Evolutionary conservation across 2,888 invertebrate genomes (phyloP).

Genomic region (Cenopis cana): DNA sequence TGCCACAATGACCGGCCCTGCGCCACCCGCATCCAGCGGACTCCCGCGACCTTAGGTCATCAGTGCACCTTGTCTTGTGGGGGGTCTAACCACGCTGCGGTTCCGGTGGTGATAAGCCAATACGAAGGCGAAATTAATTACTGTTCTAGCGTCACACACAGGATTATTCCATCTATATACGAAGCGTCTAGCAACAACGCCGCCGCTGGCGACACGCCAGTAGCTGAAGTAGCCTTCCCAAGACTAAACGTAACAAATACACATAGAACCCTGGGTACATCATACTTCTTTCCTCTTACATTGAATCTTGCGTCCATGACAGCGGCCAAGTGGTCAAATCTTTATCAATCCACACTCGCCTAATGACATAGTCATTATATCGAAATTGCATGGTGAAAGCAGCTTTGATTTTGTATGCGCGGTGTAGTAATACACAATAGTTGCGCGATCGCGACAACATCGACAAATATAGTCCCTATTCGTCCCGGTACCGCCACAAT

Average conservation of each 20-base stretch:
- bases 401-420: conserved; percentile 5
- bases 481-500: no score
- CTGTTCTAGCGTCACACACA: no score
- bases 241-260: not conserved
- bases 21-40: no score
- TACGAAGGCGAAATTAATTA: no score
- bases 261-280: not conserved
- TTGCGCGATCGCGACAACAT: not conserved
- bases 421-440: no score
- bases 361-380: conserved; percentile 36
- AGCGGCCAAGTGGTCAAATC: conserved; percentile 35
- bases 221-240: not conserved
- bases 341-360: conserved; percentile 32
- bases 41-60: no score
- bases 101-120: no score
- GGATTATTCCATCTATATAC: conserved; percentile 6
- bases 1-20: no score
- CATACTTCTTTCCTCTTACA: not conserved
- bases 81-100: no score
- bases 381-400: conserved; percentile 29
- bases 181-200: conserved; percentile 16
- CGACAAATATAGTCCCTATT: no score
- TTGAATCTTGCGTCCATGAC: not conserved
- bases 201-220: conserved; percentile 21
- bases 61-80: no score